Evolutionary conservation across 1,140 invertebrate genomes (phyloP).

Genomic region (Panagrolaimus sp.): DNA sequence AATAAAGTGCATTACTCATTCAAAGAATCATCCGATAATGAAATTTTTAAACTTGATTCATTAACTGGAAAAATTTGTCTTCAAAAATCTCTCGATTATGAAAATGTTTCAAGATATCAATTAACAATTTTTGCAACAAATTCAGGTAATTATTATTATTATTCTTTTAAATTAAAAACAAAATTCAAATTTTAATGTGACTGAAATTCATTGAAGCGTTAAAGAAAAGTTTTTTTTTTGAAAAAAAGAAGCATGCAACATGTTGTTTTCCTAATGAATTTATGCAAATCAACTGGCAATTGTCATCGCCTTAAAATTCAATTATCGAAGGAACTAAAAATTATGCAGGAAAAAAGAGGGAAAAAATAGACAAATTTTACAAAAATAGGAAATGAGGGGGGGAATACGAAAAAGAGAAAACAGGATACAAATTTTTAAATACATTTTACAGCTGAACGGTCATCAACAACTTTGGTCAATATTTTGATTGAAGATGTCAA

Average conservation of each 20-base stretch:
- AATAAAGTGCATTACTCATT: constrained; percentile 16
- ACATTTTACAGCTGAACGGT: constrained; percentile 64
- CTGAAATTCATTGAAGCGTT: background rate
- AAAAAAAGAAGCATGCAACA: background rate
- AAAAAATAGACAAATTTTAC: constrained; percentile 4
- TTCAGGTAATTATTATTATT: constrained; percentile 67
- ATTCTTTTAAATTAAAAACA: too few species aligned
- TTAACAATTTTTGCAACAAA: constrained; percentile 81
- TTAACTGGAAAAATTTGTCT: constrained; percentile 46
- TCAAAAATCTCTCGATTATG: constrained; percentile 54
- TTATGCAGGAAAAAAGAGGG: constrained; percentile 7
- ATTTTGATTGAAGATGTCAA: constrained; percentile 78
- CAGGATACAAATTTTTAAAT: constrained; percentile 47
- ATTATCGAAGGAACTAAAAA: background rate
- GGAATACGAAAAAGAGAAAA: background rate
- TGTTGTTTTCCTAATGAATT: constrained; percentile 8
- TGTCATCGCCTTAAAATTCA: background rate
- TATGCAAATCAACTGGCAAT: constrained; percentile 16
- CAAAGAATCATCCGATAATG: background rate
- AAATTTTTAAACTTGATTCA: constrained; percentile 36
- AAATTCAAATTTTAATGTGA: constrained; percentile 1
- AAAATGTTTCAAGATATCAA: constrained; percentile 75
- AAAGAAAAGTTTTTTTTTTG: background rate
- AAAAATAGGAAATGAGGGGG: background rate
- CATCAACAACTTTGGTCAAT: constrained; percentile 70